Evolutionary conservation across 1,140 invertebrate genomes (phyloP), one percentile per base, ranked within the genome.

Genomic region (Macrotrachela quadricornifera): DNA sequence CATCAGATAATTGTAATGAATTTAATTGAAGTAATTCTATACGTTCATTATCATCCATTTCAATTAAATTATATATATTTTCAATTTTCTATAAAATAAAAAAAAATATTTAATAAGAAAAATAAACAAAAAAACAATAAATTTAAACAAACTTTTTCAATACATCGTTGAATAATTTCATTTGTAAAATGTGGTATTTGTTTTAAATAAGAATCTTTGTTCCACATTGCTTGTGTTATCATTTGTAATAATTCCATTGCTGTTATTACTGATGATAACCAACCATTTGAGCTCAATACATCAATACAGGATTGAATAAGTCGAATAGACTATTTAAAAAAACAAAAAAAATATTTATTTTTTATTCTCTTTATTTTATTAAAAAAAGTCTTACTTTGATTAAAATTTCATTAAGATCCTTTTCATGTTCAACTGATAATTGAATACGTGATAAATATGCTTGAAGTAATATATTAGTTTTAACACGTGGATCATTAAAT

Each of bases 221-320:
- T 85, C 88, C 92, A 97, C 88, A 97, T 94, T 3, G 90, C 91
- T 72, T 99, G 94, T 0, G 92, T 96, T 0, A 92, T 83, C 91
- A 97, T 99, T 70, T 97, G 92, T 0, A 92, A 88, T 54, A 99
- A 71, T 71, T 97, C 92, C 94, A 99, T 99, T 60, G 92, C 90
- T 46, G 91, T 86, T 18, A 99, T 82, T 10, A 91, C 94, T 0
- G 92, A 92, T 0, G 83, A 82, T 14, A 97, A 71, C 92, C 92
- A 99, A 36, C 92, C 91, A 63, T 94, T 95, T 16, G 85, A 92
- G 63, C 85, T 88, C 0, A 97, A 72, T 18, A 99, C 94, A 74
- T 99, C 92, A 14, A 99, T 92, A 69, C 91, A 97, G 11, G 92
- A 92, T 70, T 96, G 90, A 61, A 97, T 94, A 42, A 97, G 70